Base-by-base conservation (phyloP, 1,140 invertebrate species). In the Hormaphis cornu region DNA sequence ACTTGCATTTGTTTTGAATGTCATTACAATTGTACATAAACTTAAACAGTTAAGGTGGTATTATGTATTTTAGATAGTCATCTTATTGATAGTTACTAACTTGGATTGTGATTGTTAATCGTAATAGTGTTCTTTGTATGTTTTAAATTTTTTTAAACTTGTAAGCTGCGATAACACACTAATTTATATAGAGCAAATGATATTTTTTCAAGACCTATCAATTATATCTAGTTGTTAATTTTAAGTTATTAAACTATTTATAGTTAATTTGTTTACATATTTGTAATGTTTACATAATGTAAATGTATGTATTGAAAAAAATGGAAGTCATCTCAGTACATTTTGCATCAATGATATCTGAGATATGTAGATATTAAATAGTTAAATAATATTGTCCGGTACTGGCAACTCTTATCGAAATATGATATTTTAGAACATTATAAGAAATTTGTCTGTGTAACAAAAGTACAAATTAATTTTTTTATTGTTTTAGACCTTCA, bases 31-130 rank as follows among this genome's bases (percentile, higher is more conserved):
- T 37, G n/a, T 66, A 44, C 3, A 50, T 66, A 66, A 24, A 46
- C n/a, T 48, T 66, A 10, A 35, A 46, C 40, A 22, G 35, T 33
- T 48, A 35, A 18, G 61, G 61, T 28, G 44, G 24, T 66, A 50
- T 66, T 22, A 66, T 66, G 61, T 66, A 66, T 16, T 66, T 66
- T 66, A 66, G 61, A 50, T 22, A 48, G 35, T 48, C 22, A 48
- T 66, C 12, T 66, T 66, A 48, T 33, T 40, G 24, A 40, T 50
- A 66, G 44, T 66, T 66, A 66, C 61, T 66, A 48, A 66, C 30
- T 66, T 66, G 28, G 28, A 28, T 33, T 35, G 26, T 66, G 26
- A 63, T 63, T 42, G 37, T 63, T 42, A 63, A 63, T 16, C 46
- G 6, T 50, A 46, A 66, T 66, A 48, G 35, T n/a, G n/a, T n/a